Evolutionary conservation across 2,113 vertebrate species (phyloP), one percentile per base, ranked within the genome.

Genomic region (Glaucomys volans): DNA sequence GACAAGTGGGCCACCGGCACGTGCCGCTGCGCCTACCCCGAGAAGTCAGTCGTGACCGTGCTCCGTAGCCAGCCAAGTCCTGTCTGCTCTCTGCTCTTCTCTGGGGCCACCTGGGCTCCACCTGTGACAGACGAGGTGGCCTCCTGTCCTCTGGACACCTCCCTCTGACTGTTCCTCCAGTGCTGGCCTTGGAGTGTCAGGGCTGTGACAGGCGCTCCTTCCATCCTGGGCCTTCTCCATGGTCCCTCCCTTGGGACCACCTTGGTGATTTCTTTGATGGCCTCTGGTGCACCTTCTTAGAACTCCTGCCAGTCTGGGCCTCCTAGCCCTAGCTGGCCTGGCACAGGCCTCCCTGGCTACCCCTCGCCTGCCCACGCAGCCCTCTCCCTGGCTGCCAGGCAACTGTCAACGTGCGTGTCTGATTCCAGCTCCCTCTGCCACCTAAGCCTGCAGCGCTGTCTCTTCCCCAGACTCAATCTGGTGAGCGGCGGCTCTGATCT

Each of bases 351-450:
- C 44, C n/a, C 67, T 40, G 42, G 76, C 32, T 10, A 12, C 11
- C 64, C 18, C 59, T 75, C 6, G 26, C 14, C 54, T 12, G 1
- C 50, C 24, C 1, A 20, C 2, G 12, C 6, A 3, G 24, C 35
- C 57, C 17, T 54, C 22, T 74, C 32, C 62, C 47, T 1, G 32
- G 9, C 22, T 37, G 44, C 57, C 80, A 44, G 62, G 69, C 16
- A 8, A 8, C 26, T 7, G 35, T 32, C 37, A 8, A 26, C 0
- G 1, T n/a, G 74, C 22, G 10, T 0, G 3, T 54, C 12, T 2
- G 35, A n/a, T 35, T n/a, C 66, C 0, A 5, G 22, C 67, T 44
- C 40, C 75, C 57, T 80, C 32, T 50, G 40, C 64, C 76, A 40
- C 8, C 0, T 4, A n/a, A 9, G 30, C 3, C 32, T 17, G 2